Percentiles rank a stretch among this genome's conserved stretches.
Conservation (phyloP, 2,888 invertebrate genomes). For the Myopa tessellatipennis region DNA sequence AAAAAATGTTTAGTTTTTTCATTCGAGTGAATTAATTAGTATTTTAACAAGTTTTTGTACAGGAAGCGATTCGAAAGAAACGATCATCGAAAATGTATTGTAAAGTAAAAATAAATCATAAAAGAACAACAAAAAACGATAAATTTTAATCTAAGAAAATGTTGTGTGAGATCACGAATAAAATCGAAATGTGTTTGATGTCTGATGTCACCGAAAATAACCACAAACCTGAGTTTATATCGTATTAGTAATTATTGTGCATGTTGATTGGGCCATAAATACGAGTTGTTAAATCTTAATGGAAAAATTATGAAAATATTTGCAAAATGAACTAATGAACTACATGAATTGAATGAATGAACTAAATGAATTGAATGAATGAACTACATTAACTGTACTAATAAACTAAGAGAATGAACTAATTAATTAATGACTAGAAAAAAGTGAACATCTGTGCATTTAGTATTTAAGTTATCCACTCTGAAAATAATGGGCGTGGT, state of each 20-base stretch:
- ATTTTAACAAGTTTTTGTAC: too few relatives aligned
- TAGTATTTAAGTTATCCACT: too few relatives aligned
- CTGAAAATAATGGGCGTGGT: too few relatives aligned
- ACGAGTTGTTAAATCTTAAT: conserved; percentile 2
- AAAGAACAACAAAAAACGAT: background rate
- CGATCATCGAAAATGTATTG: background rate
- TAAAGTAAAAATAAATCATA: background rate
- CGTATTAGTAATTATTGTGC: conserved; percentile 22
- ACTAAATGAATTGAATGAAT: too few relatives aligned
- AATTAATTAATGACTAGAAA: too few relatives aligned
- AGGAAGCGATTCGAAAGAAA: too few relatives aligned
- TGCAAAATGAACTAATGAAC: background rate
- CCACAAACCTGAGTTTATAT: background rate
- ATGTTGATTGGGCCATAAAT: conserved; percentile 8
- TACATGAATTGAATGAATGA: too few relatives aligned
- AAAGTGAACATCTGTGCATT: too few relatives aligned
- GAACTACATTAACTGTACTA: too few relatives aligned
- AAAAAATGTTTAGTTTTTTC: background rate
- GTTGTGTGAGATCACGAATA: background rate
- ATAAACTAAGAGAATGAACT: too few relatives aligned
- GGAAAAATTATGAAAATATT: conserved; percentile 19
- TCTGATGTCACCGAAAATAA: background rate
- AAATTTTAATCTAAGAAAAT: background rate
- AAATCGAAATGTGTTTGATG: background rate
- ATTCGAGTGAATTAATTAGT: background rate